These are phyloP conservation scores for Drosophila melanica DNA, from an alignment of 1,140 invertebrate genomes.

Conservation along the genomic window DNA sequence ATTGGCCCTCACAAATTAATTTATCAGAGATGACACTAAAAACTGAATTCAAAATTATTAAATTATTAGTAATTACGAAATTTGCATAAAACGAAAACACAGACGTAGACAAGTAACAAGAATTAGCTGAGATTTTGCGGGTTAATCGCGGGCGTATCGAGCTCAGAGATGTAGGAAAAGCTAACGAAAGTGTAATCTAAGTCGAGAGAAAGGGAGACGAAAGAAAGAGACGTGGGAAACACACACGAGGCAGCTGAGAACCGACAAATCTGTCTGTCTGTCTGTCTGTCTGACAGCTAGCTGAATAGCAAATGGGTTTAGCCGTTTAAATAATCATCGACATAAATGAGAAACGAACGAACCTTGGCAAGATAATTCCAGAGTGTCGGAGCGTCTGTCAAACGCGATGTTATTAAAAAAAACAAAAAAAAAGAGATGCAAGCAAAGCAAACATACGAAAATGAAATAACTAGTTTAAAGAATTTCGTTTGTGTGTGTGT, in stretches of 20 bases:
- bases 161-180: not conserved
- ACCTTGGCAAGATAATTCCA: constrained; percentile 17
- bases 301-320: not conserved
- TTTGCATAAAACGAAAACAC: not conserved
- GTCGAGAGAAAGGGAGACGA: not conserved
- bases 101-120: not conserved
- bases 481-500: not conserved
- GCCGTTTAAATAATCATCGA: constrained; percentile 14
- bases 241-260: too few species aligned
- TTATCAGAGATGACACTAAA: not conserved
- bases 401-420: not conserved
- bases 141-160: not conserved
- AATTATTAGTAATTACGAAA: constrained; percentile 11
- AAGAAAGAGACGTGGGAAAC: constrained; percentile 1
- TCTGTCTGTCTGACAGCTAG: not conserved
- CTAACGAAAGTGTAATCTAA: not conserved
- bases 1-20: constrained; percentile 2
- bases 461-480: constrained; percentile 36
- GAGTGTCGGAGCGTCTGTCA: constrained; percentile 7
- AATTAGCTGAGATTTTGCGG: not conserved
- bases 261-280: not conserved
- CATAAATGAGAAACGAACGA: constrained; percentile 15
- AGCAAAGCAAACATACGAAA: constrained; percentile 6
- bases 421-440: constrained; percentile 11
- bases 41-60: constrained; percentile 9